Evolutionary conservation across 2,888 invertebrate genomes (phyloP), one percentile per base, ranked within the genome.

Genomic region (Agrochola litura): DNA sequence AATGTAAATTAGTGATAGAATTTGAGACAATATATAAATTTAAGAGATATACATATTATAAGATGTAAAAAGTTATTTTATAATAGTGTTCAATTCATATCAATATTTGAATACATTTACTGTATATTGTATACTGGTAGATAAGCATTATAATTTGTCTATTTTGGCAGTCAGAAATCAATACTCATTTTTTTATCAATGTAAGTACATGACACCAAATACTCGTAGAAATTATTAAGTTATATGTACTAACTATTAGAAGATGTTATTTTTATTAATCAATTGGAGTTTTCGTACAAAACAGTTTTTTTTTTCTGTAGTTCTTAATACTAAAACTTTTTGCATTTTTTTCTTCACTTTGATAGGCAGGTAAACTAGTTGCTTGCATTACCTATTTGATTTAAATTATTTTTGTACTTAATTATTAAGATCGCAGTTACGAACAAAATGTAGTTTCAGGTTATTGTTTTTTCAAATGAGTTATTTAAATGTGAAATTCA

Each of bases 11-110:
- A 94, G 92, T 87, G 85, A 87, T 92, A 92, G 93, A 93, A 91
- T 92, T 90, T 91, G 92, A 91, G 96, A 96, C 96, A 96, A 96
- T 96, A 96, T 95, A 90, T 93, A 93, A 90, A 88, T 88, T 78
- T 92, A 93, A 91, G 91, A 76, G 56, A 81, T 85, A 46, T 46
- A 37, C 37, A 37, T 37, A 85, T 64, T 74, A 25, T 84, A 87
- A 82, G 85, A 81, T 89, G 85, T 88, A 89, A 86, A 85, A 84
- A 84, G 67, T 81, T 86, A 86, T 77, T 74, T 81, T 77, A 41
- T 80, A 75, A 77, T 90, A 90, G 84, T 89, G 85, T 90, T 91
- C 88, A 85, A 89, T 84, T 89, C 90, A 91, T 90, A 90, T 89
- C 88, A 89, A 84, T 84, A 80, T 78, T 81, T 81, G 79, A 85